Evolutionary conservation across 2,113 vertebrate genomes (phyloP).

Genomic region (Nannospalax galili): DNA sequence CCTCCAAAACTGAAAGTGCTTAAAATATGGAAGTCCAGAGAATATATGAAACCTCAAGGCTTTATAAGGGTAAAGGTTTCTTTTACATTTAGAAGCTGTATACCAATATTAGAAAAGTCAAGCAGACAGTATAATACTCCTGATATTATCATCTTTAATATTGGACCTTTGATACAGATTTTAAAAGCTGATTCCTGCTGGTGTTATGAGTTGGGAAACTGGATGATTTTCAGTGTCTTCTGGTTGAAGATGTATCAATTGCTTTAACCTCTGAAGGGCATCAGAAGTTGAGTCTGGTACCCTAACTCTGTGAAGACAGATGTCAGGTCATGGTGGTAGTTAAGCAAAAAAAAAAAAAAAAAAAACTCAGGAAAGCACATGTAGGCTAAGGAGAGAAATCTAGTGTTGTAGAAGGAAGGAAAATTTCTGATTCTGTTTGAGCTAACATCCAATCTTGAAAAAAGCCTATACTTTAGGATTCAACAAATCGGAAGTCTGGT

Average conservation of each 20-base stretch:
- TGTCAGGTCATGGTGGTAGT: background rate
- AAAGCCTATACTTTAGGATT: background rate
- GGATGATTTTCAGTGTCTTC: background rate
- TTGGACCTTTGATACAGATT: background rate
- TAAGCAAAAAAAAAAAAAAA: background rate
- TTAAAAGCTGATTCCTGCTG: constrained; percentile 1
- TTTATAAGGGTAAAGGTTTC: background rate
- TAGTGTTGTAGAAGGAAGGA: background rate
- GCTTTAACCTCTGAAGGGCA: background rate
- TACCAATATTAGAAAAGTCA: background rate
- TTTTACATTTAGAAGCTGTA: background rate
- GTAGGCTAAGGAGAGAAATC: background rate
- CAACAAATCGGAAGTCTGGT: background rate
- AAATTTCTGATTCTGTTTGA: background rate
- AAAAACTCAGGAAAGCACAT: background rate
- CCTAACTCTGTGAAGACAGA: background rate
- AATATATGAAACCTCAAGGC: background rate
- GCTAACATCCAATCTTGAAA: background rate
- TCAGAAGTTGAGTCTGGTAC: background rate
- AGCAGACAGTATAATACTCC: background rate
- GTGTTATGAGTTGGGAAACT: background rate
- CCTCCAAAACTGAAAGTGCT: background rate
- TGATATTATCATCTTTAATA: constrained; percentile 7
- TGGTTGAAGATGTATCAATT: background rate
- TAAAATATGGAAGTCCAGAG: background rate